Conservation (phyloP, 2,113 vertebrate species). For the Genyomyrus donnyi region DNA sequence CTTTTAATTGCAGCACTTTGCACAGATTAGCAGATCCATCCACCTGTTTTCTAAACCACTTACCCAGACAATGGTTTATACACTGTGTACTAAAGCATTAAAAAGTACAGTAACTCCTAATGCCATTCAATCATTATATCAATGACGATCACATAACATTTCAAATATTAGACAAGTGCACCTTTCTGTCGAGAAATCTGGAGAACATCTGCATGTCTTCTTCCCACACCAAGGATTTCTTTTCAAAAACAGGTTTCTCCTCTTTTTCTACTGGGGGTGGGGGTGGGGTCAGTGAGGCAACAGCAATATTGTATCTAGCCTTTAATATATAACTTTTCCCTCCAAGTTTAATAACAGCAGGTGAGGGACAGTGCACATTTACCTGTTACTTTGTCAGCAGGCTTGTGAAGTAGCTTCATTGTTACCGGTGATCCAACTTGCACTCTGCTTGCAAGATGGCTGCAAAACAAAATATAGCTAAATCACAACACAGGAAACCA, state of each 20-base stretch:
- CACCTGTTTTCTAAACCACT: background rate
- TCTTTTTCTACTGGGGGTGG: conserved; percentile 44
- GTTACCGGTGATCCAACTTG: conserved; percentile 70
- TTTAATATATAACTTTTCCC: background rate
- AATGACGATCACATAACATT: background rate
- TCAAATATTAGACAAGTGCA: conserved; percentile 36
- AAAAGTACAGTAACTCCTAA: background rate
- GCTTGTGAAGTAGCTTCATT: conserved; percentile 61
- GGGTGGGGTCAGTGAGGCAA: background rate
- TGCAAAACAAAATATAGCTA: conserved; percentile 32
- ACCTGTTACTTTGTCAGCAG: conserved; percentile 56
- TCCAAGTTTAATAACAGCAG: background rate
- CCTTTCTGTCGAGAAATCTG: conserved; percentile 79
- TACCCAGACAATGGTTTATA: background rate
- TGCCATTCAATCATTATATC: background rate
- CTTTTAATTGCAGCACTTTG: conserved; percentile 1
- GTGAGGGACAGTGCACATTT: background rate
- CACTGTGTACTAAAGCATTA: background rate
- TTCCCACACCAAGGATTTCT: conserved; percentile 70
- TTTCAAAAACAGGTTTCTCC: conserved; percentile 50
- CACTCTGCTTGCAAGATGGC: conserved; percentile 66
- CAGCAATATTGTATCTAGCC: background rate
- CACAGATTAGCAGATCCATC: background rate
- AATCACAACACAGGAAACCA: background rate
- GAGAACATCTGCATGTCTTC: conserved; percentile 75